Conservation (phyloP, 1,140 invertebrate species). For the Monochamus saltuarius region DNA sequence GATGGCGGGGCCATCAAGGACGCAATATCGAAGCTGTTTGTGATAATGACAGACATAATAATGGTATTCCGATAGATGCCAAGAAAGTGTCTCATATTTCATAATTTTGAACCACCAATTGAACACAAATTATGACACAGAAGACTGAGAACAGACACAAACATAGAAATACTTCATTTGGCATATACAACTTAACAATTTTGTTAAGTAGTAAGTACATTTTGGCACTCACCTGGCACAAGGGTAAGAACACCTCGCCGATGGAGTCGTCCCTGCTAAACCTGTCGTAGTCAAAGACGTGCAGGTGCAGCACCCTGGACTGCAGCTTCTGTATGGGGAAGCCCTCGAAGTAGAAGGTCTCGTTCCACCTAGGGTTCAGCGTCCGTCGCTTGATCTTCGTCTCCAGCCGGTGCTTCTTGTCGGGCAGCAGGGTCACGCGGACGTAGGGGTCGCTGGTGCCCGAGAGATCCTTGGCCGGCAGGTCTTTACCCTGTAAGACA, state of each 20-base stretch:
- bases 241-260: slow-evolving; percentile 91
- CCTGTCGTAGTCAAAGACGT: slow-evolving; percentile 94
- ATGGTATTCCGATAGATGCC: no score
- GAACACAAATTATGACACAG: no score
- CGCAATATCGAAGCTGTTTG: no score
- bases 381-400: slow-evolving; percentile 96
- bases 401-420: slow-evolving; percentile 94
- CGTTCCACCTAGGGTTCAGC: slow-evolving; percentile 95
- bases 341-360: slow-evolving; percentile 97
- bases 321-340: slow-evolving; percentile 92
- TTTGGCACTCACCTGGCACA: slow-evolving; percentile 75
- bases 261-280: slow-evolving; percentile 95
- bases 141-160: no score
- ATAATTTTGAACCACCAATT: no score
- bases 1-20: no score
- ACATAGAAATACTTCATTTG: background rate
- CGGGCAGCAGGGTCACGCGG: slow-evolving; percentile 87
- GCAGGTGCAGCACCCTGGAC: slow-evolving; percentile 87
- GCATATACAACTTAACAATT: background rate
- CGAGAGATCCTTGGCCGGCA: slow-evolving; percentile 91
- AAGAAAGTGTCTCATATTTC: no score
- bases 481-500: slow-evolving; percentile 77
- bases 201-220: background rate
- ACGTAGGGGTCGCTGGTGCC: slow-evolving; percentile 94
- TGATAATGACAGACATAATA: no score